Evolutionary conservation across 2,113 vertebrate genomes (phyloP).

Genomic region (Prietella phreatophila): DNA sequence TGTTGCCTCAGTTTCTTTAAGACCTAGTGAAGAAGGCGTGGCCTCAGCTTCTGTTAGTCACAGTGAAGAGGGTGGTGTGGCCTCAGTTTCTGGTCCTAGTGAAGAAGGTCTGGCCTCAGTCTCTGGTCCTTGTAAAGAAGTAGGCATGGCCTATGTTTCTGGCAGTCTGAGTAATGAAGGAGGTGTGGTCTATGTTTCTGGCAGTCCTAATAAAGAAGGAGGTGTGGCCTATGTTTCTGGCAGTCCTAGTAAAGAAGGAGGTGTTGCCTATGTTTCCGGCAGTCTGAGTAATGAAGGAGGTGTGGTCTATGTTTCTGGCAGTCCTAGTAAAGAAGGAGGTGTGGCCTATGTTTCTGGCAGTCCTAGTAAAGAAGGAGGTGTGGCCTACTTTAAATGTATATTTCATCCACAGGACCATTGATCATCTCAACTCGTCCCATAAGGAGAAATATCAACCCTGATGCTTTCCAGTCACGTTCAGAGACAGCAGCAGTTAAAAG

Average conservation of each 20-base stretch:
- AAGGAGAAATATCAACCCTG: not conserved
- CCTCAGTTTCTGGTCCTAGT: not conserved
- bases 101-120: not conserved
- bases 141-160: not conserved
- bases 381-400: not conserved
- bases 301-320: not conserved
- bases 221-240: not conserved
- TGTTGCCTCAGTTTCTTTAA: not conserved
- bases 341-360: not conserved
- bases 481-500: too few species aligned
- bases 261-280: not conserved
- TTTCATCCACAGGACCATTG: not conserved
- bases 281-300: not conserved
- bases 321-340: not conserved
- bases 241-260: not conserved
- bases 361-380: not conserved
- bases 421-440: not conserved
- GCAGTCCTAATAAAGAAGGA: not conserved
- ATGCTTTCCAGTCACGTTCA: not conserved
- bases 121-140: not conserved
- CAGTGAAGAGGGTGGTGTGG: not conserved
- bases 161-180: not conserved
- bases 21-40: not conserved
- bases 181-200: not conserved
- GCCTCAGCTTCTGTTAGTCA: not conserved